Evolutionary conservation across 2,888 invertebrate genomes (phyloP).

Genomic region (Nemurella pictetii): DNA sequence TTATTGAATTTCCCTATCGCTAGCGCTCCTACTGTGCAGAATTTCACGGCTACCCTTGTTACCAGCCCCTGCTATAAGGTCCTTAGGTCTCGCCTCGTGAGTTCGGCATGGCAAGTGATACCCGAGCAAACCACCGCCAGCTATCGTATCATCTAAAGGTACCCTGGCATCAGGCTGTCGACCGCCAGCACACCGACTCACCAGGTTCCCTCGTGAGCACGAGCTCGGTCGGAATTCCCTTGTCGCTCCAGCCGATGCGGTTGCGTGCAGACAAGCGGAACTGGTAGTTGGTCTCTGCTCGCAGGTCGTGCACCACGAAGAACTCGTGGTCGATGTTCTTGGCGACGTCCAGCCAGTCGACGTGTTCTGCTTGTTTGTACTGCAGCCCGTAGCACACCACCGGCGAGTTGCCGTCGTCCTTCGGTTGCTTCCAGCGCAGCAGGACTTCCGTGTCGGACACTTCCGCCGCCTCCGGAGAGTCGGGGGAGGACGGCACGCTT

Average conservation of each 20-base stretch:
- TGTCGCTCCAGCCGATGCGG: conserved; percentile 91
- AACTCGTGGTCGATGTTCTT: conserved; percentile 94
- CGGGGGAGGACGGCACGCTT: conserved; percentile 82
- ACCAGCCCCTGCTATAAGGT: no score
- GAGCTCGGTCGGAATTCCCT: conserved; percentile 78
- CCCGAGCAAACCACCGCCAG: no score
- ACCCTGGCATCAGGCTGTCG: no score
- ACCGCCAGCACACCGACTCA: conserved; percentile 59
- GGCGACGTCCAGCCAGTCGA: conserved; percentile 84
- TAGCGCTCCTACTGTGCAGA: no score
- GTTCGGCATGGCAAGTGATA: no score
- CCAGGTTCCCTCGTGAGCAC: conserved; percentile 69
- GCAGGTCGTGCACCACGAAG: conserved; percentile 78
- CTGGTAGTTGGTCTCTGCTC: conserved; percentile 79
- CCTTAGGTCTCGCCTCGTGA: no score
- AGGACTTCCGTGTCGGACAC: conserved; percentile 84
- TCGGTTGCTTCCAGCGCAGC: conserved; percentile 91
- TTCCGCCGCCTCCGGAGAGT: conserved; percentile 83
- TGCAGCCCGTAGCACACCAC: conserved; percentile 90
- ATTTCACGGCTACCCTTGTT: no score
- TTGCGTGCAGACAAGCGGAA: conserved; percentile 89
- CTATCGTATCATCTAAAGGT: no score
- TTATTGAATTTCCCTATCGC: no score
- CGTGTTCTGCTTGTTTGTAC: conserved; percentile 55
- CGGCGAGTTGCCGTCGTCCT: conserved; percentile 86